These are phyloP conservation scores for Daboia siamensis DNA, from an alignment of 2,113 vertebrate genomes.

Conservation along the genomic window DNA sequence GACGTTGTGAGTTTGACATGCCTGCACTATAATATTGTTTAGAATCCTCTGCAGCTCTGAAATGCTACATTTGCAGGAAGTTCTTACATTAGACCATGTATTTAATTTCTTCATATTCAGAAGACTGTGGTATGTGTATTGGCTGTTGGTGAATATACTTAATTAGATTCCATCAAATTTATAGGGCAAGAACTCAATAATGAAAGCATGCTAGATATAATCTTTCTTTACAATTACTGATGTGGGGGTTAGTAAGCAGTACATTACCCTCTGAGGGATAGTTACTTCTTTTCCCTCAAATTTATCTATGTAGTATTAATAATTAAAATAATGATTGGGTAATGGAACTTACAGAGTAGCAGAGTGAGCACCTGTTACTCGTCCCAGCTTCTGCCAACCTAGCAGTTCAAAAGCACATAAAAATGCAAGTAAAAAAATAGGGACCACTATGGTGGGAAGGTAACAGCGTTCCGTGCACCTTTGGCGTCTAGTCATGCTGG, in stretches of 20 bases:
- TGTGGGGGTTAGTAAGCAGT: slow-evolving; percentile 24
- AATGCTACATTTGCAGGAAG: background rate
- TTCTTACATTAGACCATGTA: slow-evolving; percentile 59
- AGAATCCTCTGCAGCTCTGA: slow-evolving; percentile 19
- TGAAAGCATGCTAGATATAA: slow-evolving; percentile 47
- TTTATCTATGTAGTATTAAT: slow-evolving; percentile 41
- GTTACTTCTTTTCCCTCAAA: slow-evolving; percentile 37
- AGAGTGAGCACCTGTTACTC: no score
- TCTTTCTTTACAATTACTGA: slow-evolving; percentile 36
- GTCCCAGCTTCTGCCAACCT: no score
- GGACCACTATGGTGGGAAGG: no score
- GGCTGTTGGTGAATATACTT: slow-evolving; percentile 28
- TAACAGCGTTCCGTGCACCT: no score
- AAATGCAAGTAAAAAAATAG: no score
- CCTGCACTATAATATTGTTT: slow-evolving; percentile 40
- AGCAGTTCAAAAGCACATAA: no score
- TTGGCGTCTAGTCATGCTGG: no score
- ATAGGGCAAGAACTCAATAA: slow-evolving; percentile 52
- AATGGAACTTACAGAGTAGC: background rate
- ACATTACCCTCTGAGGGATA: slow-evolving; percentile 29
- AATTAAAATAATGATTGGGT: slow-evolving; percentile 31
- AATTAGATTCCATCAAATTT: slow-evolving; percentile 67
- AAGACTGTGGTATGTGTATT: background rate
- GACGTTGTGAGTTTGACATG: no score
- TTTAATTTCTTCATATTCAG: slow-evolving; percentile 68